Percentiles rank a stretch among this genome's conserved stretches.
These are phyloP conservation scores for Nipponia nippon DNA, from an alignment of 2,113 vertebrate genomes.

Conservation along the genomic window DNA sequence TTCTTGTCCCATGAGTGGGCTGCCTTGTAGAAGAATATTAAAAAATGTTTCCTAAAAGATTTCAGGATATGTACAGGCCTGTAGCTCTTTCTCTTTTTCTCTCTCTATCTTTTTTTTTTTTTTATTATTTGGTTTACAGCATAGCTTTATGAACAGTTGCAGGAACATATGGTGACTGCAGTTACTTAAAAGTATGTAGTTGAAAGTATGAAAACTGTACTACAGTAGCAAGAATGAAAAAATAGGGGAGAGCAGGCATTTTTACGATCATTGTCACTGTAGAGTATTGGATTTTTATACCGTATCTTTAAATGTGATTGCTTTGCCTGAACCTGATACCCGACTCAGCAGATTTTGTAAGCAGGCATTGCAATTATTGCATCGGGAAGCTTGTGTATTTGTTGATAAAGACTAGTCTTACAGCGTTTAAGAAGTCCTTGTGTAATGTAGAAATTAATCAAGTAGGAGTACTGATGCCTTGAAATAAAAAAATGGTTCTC, in stretches of 20 bases:
- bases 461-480: not conserved
- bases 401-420: not conserved
- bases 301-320: not conserved
- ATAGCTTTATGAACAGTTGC: not conserved
- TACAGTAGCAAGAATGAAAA: not conserved
- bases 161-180: not conserved
- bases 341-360: not conserved
- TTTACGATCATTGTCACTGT: not conserved
- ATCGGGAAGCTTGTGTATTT: not conserved
- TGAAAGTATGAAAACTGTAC: not conserved
- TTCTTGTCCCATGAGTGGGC: not conserved
- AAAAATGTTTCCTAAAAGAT: not conserved
- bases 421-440: fast-evolving
- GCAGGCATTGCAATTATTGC: not conserved
- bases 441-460: not conserved
- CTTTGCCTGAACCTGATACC: not conserved
- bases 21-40: not conserved
- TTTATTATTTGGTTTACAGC: not conserved
- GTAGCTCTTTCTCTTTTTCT: not conserved
- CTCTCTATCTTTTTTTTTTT: not conserved
- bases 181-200: not conserved
- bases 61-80: not conserved
- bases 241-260: not conserved
- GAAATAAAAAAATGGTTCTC: not conserved
- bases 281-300: not conserved